Evolutionary conservation across 2,113 vertebrate species (phyloP).

Genomic region (Dipodomys stephensi): DNA sequence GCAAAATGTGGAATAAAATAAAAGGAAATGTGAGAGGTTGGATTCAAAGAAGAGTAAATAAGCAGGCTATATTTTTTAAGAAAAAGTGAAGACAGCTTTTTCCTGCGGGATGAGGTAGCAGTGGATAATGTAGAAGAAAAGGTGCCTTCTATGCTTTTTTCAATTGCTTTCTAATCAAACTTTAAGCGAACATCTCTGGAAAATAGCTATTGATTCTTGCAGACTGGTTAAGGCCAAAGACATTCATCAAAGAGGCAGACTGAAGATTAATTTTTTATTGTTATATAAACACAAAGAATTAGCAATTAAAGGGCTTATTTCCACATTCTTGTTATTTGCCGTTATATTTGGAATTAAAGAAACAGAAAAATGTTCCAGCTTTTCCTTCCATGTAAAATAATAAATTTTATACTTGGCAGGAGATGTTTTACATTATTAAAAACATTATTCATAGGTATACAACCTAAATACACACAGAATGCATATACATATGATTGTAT

Average conservation of each 20-base stretch:
- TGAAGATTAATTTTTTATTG: slow-evolving; percentile 75
- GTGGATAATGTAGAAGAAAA: slow-evolving; percentile 17
- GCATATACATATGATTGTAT: not conserved
- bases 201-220: slow-evolving; percentile 80
- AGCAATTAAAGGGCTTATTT: slow-evolving; percentile 16
- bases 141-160: slow-evolving; percentile 38
- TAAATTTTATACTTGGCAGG: not conserved
- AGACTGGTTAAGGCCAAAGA: slow-evolving; percentile 65
- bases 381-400: slow-evolving; percentile 56
- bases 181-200: slow-evolving; percentile 80
- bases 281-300: slow-evolving; percentile 64
- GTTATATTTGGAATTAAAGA: slow-evolving; percentile 57
- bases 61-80: slow-evolving; percentile 24
- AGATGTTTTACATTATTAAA: not conserved
- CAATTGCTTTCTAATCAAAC: slow-evolving; percentile 71
- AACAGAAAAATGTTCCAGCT: slow-evolving; percentile 38
- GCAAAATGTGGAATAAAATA: slow-evolving; percentile 45
- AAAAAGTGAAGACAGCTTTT: slow-evolving; percentile 43
- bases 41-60: slow-evolving; percentile 41
- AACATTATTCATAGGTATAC: not conserved
- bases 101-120: not conserved
- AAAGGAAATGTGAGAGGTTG: not conserved
- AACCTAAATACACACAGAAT: not conserved
- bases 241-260: slow-evolving; percentile 78
- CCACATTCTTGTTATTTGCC: slow-evolving; percentile 44